Evolutionary conservation across 1,140 invertebrate genomes (phyloP), one percentile per base, ranked within the genome.

Genomic region (Parasteatoda tepidariorum): DNA sequence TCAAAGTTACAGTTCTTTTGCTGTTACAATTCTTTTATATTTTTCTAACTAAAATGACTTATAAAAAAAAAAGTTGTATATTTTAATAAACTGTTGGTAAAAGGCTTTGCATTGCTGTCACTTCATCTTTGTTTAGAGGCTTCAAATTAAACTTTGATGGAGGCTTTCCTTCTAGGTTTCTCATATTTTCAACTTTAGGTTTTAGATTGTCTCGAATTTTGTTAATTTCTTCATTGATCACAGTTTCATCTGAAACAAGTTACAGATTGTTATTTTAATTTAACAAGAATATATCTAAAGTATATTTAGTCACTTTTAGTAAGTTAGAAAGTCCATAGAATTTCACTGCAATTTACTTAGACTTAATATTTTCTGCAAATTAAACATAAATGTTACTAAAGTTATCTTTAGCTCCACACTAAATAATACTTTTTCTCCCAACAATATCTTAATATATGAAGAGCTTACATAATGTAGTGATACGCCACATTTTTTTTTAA

Each of bases 111-210:
- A 85, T 67, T 18, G 84, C 84, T 48, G 73, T 54, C 13, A 76
- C 34, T 76, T 85, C 84, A 34, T 85, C 79, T 55, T 66, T 67
- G 26, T 18, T 61, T 6, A 85, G n/a, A 24, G 70, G 59, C 11
- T 75, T 85, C 30, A 85, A 38, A 66, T 85, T 83, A 34, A 85
- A 85, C 13, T 62, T 38, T 18, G 15, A 13, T 11, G 55, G 59
- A 28, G 68, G 26, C 24, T 85, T 85, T 31, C 78, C 78, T 70
- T 85, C 84, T 33, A 85, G 22, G 33, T 74, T 66, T 30, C 62
- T 41, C 28, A 85, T 41, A 30, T 82, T 68, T 28, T 75, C 57
- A 31, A 82, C 70, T 34, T 82, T 85, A 7, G 57, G 48, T 55
- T 85, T 85, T 2, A 85, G 34, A 11, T 73, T 55, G 13, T 83